phyloP scores from a whole-genome alignment of 2,888 invertebrate species.

The Drosophila mettleri region DNA sequence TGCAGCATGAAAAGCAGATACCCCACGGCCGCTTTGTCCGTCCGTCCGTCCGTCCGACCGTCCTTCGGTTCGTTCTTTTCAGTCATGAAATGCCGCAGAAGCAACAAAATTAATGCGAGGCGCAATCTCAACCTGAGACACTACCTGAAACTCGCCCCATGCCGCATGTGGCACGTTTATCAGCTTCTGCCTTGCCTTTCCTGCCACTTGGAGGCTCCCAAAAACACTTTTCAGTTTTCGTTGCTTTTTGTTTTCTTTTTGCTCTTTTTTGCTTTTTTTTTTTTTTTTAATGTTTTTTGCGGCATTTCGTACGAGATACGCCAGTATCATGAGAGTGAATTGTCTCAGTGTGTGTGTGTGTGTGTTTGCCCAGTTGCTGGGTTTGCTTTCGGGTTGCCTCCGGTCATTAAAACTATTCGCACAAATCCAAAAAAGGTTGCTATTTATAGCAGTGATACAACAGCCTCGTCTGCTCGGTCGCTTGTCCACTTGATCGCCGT shows the following conservation, averaged over 20 bases:
- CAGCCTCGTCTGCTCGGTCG: conserved; percentile 15
- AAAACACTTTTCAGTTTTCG: conserved; percentile 49
- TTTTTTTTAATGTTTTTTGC: no score
- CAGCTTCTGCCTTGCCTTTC: conserved; percentile 35
- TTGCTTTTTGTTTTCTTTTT: conserved; percentile 20
- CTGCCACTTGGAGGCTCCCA: conserved; percentile 17
- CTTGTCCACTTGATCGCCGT: background rate
- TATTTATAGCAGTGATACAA: conserved; percentile 77
- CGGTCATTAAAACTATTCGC: conserved; percentile 63
- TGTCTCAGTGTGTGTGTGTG: conserved; percentile 38
- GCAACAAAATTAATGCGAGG: conserved; percentile 41
- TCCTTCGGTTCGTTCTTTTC: background rate
- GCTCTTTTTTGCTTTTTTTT: no score
- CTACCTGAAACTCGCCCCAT: conserved; percentile 38
- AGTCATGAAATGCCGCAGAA: conserved; percentile 10
- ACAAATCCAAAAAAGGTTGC: conserved; percentile 73
- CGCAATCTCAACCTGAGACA: conserved; percentile 30
- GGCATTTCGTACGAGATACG: conserved; percentile 54
- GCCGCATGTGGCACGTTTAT: conserved; percentile 53
- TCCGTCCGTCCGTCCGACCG: background rate
- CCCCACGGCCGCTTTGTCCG: conserved; percentile 14
- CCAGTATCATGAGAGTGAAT: conserved; percentile 35
- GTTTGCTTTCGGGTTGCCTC: conserved; percentile 49
- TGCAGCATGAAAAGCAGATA: conserved; percentile 60
- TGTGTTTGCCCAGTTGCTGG: conserved; percentile 43